Base-by-base conservation (phyloP, 92 coral and sea anemone genomes). In the Siderastrea siderea region DNA sequence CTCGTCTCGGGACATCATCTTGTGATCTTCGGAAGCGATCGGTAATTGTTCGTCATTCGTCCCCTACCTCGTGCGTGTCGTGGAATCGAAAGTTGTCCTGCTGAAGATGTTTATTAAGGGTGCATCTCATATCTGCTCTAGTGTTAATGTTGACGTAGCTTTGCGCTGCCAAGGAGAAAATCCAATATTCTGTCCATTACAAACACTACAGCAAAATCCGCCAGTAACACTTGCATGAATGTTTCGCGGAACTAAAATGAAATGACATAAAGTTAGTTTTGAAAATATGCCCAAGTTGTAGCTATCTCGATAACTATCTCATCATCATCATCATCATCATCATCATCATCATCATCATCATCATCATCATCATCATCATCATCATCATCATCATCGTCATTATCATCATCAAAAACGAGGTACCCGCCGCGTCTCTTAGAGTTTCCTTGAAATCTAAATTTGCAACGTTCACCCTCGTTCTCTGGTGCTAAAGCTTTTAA, bases 161-260 rank as follows among this genome's bases (percentile, higher is more conserved):
- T 93, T 38, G 96, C 94, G 14, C 92, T 87, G 15, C 99, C 99
- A 70, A 97, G 89, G 46, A 97, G 55, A 79, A 95, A 95, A 72
- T 97, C 95, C 74, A 97, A 84, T 68, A 97, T 66, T 89, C 99
- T 93, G 75, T 97, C 99, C 77, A 97, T 78, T 75, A 94, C 87
- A 80, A 89, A 94, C 7, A 94, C 98, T 51, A 90, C 77, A 26
- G 91, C 90, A 46, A 95, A 89, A 82, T 97, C 98, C 15, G 94
- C 91, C 71, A 93, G 81, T 6, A 97, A 79, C 1, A 95, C 98
- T 69, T 92, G 95, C 48, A 92, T 75, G 83, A 97, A 95, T 70
- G 78, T 80, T 66, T 94, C 98, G 71, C 99, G 98, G 93, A 95
- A 96, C 99, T 97, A 88, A 50, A 87, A 87, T 6, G 44, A 65